Percentiles rank a stretch among this genome's conserved stretches.
phyloP scores from a whole-genome alignment of 2,113 vertebrate species.

The Gavia stellata region DNA sequence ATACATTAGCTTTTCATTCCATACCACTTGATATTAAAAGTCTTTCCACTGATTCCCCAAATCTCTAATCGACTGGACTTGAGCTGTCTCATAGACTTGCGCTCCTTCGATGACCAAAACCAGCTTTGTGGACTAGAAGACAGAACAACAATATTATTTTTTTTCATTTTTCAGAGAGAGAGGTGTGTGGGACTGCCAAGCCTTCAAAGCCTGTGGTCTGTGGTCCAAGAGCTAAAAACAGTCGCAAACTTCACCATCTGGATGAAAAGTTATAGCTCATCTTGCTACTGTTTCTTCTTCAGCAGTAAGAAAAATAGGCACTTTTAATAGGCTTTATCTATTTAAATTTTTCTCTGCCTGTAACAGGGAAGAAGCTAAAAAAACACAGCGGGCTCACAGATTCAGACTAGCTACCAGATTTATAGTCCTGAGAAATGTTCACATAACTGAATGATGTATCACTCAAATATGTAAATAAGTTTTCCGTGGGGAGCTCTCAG shows the following conservation, averaged over 20 bases:
- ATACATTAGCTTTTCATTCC: background rate
- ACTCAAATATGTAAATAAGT: background rate
- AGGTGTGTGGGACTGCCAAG: background rate
- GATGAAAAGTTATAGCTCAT: background rate
- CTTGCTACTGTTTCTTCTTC: background rate
- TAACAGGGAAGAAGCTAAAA: background rate
- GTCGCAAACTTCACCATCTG: background rate
- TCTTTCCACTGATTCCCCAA: background rate
- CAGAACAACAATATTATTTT: background rate
- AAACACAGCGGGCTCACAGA: background rate
- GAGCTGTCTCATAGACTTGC: background rate
- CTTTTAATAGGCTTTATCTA: background rate
- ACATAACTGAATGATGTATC: background rate
- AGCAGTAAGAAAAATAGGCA: background rate
- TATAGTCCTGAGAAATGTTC: background rate
- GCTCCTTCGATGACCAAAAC: background rate
- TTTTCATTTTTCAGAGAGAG: background rate
- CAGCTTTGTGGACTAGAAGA: background rate
- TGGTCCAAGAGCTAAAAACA: conserved; percentile 18
- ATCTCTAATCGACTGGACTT: background rate
- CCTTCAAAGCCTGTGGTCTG: background rate
- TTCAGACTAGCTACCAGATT: background rate
- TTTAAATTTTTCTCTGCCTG: background rate
- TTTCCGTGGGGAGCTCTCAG: background rate
- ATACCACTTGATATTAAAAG: background rate